Conservation (phyloP, 2,113 vertebrate species). For the Zingel zingel region DNA sequence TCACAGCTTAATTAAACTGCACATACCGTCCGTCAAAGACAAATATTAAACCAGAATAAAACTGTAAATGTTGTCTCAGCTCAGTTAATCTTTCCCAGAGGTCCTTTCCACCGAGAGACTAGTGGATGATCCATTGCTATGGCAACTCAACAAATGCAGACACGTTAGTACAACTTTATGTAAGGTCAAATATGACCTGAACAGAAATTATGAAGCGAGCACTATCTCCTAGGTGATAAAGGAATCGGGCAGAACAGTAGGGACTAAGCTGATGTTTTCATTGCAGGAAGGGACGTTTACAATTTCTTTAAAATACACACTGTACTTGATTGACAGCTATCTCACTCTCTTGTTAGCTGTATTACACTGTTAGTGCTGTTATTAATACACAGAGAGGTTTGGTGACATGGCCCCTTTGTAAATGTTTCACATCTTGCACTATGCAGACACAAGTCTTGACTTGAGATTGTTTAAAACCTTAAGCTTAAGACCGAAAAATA, state of each 20-base stretch:
- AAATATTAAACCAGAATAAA: constrained; percentile 27
- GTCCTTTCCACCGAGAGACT: constrained; percentile 19
- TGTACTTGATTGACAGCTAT: neutral
- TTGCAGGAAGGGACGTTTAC: neutral
- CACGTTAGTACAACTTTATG: constrained; percentile 26
- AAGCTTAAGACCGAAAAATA: neutral
- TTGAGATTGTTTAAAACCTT: neutral
- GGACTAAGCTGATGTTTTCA: neutral
- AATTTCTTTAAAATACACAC: neutral
- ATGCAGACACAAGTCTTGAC: neutral
- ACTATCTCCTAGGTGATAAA: neutral
- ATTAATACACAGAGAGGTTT: neutral
- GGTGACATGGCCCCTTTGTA: neutral
- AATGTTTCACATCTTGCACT: neutral
- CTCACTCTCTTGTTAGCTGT: neutral
- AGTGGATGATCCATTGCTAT: constrained; percentile 48
- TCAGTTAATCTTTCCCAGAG: constrained; percentile 25
- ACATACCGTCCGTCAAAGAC: neutral
- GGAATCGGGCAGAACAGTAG: neutral
- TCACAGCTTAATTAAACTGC: constrained; percentile 23
- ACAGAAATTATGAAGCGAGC: constrained; percentile 19
- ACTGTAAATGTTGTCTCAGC: constrained; percentile 33
- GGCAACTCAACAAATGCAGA: constrained; percentile 53
- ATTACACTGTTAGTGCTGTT: neutral
- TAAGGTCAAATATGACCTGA: constrained; percentile 32